Evolutionary conservation across 2,888 invertebrate genomes (phyloP), one percentile per base, ranked within the genome.

Genomic region (Cerastis rubricosa): DNA sequence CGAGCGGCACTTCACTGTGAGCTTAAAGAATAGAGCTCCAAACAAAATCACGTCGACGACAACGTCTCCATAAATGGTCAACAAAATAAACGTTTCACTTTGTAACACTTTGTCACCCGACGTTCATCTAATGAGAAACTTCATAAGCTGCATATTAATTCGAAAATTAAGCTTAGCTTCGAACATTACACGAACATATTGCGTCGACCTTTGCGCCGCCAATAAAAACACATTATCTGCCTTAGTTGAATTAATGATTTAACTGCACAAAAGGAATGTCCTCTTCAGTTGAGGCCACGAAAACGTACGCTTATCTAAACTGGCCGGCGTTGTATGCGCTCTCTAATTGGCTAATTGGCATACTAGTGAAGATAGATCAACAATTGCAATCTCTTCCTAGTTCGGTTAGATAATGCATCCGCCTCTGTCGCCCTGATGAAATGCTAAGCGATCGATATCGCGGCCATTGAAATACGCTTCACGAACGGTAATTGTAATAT

Each of bases 331-430:
- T 95, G 95, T 95, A 94, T 91, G 93, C 91, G 90, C 90, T 92
- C 95, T 96, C 96, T 96, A 96, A 96, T 96, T 96, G 95, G 96
- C 96, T 96, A 96, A 96, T 96, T 96, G 96, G 96, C 95, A 95
- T 95, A 95, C 95, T 93, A 91, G 89, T 82, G 87, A 90, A 93
- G 94, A 94, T 94, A 94, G 94, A 95, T 95, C 94, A 89, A 90
- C 90, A 89, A 90, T 91, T 91, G 92, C 94, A 94, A 96, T 96
- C 95, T 92, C 95, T 96, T 95, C 96, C 96, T 94, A 90, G 91
- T 93, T 90, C 88, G 85, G 87, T 89, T 88, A 93, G 94, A 96
- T 96, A 95, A 94, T 92, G 92, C 90, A 90, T 91, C 87, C 89
- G 89, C 90, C 84, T 72, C 77, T 92, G 93, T 93, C 93, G 92